phyloP scores from a whole-genome alignment of 2,797 vertebrate species.

The Brotula barbata region DNA sequence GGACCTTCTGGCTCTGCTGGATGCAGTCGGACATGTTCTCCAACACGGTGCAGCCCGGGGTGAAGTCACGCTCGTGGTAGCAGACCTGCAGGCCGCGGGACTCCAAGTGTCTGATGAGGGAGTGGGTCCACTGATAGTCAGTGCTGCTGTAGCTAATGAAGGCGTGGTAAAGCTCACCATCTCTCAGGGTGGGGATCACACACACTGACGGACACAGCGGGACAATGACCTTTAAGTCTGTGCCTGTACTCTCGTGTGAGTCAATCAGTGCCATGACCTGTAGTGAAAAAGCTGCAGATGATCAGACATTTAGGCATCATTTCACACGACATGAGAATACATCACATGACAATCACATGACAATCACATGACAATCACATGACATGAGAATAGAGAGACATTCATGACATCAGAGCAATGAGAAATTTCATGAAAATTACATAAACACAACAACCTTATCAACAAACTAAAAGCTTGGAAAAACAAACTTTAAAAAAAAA shows the following conservation, averaged over 20 bases:
- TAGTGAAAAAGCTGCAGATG: not conserved
- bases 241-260: not conserved
- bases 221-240: not conserved
- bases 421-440: too few species aligned
- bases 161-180: slow-evolving; percentile 60
- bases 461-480: too few species aligned
- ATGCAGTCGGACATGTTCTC: slow-evolving; percentile 74
- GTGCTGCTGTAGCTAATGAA: slow-evolving; percentile 73
- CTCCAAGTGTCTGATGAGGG: slow-evolving; percentile 46
- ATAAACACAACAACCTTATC: too few species aligned
- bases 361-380: too few species aligned
- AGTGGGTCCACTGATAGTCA: slow-evolving; percentile 59
- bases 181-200: slow-evolving; percentile 43
- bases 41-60: slow-evolving; percentile 63
- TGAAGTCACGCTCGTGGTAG: slow-evolving; percentile 72
- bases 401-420: too few species aligned
- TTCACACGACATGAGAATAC: too few species aligned
- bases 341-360: too few species aligned
- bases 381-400: too few species aligned
- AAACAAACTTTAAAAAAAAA: too few species aligned
- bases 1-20: slow-evolving; percentile 74
- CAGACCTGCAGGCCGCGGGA: slow-evolving; percentile 52
- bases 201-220: not conserved
- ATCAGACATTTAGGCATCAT: not conserved
- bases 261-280: slow-evolving; percentile 25